Base-by-base conservation (phyloP, 2,888 invertebrate genomes). In the Apodemia mormo region DNA sequence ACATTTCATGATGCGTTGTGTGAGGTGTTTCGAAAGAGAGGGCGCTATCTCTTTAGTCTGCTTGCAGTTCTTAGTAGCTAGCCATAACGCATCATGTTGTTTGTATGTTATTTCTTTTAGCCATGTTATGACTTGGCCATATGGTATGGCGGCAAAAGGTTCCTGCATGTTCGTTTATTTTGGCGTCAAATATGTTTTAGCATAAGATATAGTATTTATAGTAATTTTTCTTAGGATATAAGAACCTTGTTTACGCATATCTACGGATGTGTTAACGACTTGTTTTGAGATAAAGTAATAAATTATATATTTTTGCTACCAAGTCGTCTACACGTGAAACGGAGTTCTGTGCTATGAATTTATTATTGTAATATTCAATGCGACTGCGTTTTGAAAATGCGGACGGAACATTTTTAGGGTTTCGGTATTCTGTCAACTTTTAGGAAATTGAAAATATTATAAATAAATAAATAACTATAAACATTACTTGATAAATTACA, bases 251-350 rank as follows among this genome's bases (percentile, higher is more conserved):
- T 56, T 56, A 56, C 58, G 58, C 14, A 33, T 2, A 61, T 12
- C 33, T 33, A 33, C 58, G 58, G 58, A 61, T 61, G 58, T 61
- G 29, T 61, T 61, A 61, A 61, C 58, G 58, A 33, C 58, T 61
- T 61, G 58, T 61, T 61, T 61, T 61, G 58, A 61, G 29, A 61
- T 61, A 30, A 30, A 61, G 12, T 29, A 61, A 61, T 61, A 58
- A 58, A 58, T 10, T 29, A 5, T 12, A 30, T 30, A 58, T 14
- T 49, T 49, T 49, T 49, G 49, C 45, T 14, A 2, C 14, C 49
- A 14, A 49, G 2, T 4, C 49, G 4, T 49, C 49, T 14, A 49
- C 49, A 14, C 49, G 14, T 49, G 14, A 49, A 49, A 49, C 4
- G 12, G 12, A 49, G 14, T 4, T 8, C 14, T 12, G 49, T 49